These are phyloP conservation scores for Nycticorax nycticorax DNA, from an alignment of 2,113 vertebrate genomes.

Conservation along the genomic window DNA sequence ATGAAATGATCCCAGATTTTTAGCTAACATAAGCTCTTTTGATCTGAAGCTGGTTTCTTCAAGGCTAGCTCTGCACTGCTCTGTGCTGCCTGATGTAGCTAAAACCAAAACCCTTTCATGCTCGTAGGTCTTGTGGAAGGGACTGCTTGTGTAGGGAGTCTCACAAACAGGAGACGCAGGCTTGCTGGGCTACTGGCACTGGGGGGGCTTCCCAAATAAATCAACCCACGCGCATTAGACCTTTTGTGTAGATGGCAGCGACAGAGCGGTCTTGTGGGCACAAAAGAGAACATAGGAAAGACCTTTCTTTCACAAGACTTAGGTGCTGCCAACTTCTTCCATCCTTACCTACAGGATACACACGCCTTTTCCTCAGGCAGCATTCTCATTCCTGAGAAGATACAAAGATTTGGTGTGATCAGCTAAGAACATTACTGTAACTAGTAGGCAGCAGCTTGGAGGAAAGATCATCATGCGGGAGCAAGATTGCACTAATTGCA, in stretches of 20 bases:
- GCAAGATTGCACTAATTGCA: conserved; percentile 55
- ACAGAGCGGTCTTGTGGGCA: background rate
- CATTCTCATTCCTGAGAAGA: background rate
- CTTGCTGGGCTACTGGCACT: background rate
- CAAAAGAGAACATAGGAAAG: background rate
- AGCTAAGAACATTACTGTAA: background rate
- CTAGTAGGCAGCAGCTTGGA: conserved; percentile 23
- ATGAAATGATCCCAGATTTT: background rate
- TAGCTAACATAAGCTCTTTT: background rate
- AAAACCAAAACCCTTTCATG: background rate
- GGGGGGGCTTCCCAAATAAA: background rate
- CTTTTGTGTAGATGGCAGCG: fast-evolving
- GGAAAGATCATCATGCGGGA: background rate
- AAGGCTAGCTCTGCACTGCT: background rate
- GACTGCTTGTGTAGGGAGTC: background rate
- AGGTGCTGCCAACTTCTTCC: background rate
- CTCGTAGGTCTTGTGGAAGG: fast-evolving
- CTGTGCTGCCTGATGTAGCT: background rate
- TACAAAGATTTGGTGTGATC: background rate
- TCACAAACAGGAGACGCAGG: background rate
- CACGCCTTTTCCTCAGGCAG: fast-evolving
- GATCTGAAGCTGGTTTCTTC: background rate
- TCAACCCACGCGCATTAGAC: fast-evolving
- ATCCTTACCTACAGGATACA: background rate
- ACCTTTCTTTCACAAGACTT: background rate